Evolutionary conservation across 2,797 vertebrate genomes (phyloP), one percentile per base, ranked within the genome.

Genomic region (Spinus olivaceus): DNA sequence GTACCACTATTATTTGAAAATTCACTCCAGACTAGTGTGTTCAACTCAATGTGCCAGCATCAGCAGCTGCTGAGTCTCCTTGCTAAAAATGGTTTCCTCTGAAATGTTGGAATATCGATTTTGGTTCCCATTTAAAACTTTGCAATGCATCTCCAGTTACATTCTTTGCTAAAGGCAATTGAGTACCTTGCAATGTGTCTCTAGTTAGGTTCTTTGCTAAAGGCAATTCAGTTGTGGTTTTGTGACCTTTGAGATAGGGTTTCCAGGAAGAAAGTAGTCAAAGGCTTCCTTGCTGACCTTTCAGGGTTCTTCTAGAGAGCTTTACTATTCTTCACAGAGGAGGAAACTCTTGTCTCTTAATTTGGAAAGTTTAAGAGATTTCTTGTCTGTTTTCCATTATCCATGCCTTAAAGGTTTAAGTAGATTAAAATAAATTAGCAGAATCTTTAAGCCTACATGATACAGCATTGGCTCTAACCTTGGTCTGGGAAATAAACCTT

Each of bases 391-490:
- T 73, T 94, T 83, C 66, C 69, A 90, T 97, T 96, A 95, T 92
- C 78, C 42, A 33, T 90, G 61, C 86, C 97, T 97, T 97, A 95
- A 96, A 97, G 92, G 89, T 94, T 97, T 97, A 97, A 95, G 65
- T 93, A 85, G 96, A 97, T 98, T 97, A 95, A 73, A 97, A 96
- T 85, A 95, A 97, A 97, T 97, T 97, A 97, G 88, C 87, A 94
- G 87, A 93, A 95, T 95, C 91, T 95, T 95, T 94, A 94, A 92
- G 84, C 66, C 69, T 94, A 71, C 88, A 93, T 92, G 96, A 87
- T 87, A 90, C 2, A 4, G 65, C 67, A 70, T 64, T 79, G 65
- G 13, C 41, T 95, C 56, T 81, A 91, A 95, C 65, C 82, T 95
- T 95, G 54, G 63, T 82, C 77, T 0, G 6, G 18, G 11, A 80